Evolutionary conservation across 2,113 vertebrate genomes (phyloP).

Genomic region (Catharus fuscescens): DNA sequence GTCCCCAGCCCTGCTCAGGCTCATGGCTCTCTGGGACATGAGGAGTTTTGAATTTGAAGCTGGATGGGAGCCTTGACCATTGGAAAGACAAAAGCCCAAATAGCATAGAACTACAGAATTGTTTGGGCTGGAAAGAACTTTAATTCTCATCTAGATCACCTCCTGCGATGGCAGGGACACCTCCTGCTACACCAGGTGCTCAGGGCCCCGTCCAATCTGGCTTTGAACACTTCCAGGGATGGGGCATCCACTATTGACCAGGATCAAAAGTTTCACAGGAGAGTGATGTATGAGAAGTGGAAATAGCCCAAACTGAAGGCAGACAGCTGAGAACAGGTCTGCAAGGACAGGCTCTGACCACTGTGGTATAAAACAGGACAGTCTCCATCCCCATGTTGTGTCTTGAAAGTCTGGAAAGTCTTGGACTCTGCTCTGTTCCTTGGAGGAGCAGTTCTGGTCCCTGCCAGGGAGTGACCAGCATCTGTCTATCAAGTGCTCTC

Average conservation of each 20-base stretch:
- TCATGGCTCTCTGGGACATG: background rate
- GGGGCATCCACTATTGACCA: background rate
- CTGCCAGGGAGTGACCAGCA: background rate
- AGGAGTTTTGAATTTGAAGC: background rate
- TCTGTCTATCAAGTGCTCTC: background rate
- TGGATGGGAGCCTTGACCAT: accelerated
- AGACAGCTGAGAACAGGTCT: background rate
- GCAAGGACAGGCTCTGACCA: background rate
- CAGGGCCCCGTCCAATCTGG: background rate
- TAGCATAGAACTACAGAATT: background rate
- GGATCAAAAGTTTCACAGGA: background rate
- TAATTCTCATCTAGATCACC: background rate
- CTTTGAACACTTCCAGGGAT: background rate
- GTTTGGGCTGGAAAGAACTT: background rate
- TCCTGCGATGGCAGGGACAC: background rate
- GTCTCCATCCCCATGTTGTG: accelerated
- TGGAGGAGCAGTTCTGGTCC: background rate
- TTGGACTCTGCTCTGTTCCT: background rate
- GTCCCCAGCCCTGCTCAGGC: background rate
- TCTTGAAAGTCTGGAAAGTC: background rate
- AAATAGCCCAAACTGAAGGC: background rate
- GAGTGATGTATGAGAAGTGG: background rate
- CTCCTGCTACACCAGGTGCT: background rate
- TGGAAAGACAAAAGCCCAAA: background rate
- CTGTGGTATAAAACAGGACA: background rate